phyloP scores from a whole-genome alignment of 2,888 invertebrate genomes.

The Ectropis crepuscularia region DNA sequence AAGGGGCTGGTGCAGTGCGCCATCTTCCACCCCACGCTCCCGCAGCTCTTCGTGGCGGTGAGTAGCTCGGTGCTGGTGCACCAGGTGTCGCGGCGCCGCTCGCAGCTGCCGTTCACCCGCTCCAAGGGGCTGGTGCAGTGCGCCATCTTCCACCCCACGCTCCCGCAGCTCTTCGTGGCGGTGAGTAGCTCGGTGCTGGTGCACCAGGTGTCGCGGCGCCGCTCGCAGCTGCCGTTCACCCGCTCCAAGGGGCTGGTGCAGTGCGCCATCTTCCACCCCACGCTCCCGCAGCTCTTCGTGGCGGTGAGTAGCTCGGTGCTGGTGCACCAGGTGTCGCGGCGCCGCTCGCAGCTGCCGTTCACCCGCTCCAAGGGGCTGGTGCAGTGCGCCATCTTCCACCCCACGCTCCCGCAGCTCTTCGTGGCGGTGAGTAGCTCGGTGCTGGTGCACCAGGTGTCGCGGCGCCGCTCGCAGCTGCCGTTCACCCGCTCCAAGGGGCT shows the following conservation, averaged over 20 bases:
- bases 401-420: conserved; percentile 94
- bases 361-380: conserved; percentile 94
- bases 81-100: conserved; percentile 94
- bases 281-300: conserved; percentile 96
- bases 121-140: conserved; percentile 96
- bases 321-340: conserved; percentile 96
- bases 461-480: conserved; percentile 94
- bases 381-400: conserved; percentile 97
- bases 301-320: conserved; percentile 95
- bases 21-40: conserved; percentile 96
- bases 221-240: conserved; percentile 95
- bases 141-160: conserved; percentile 96
- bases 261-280: conserved; percentile 96
- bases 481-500: conserved; percentile 95
- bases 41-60: conserved; percentile 97
- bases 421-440: too few species aligned
- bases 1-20: conserved; percentile 97
- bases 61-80: conserved; percentile 96
- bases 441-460: conserved; percentile 96
- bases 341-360: conserved; percentile 96
- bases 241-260: conserved; percentile 96
- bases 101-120: conserved; percentile 96
- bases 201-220: conserved; percentile 95
- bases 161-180: conserved; percentile 97
- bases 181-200: conserved; percentile 96